Evolutionary conservation across 2,888 invertebrate genomes (phyloP).

Genomic region (Gymnocheta viridis): DNA sequence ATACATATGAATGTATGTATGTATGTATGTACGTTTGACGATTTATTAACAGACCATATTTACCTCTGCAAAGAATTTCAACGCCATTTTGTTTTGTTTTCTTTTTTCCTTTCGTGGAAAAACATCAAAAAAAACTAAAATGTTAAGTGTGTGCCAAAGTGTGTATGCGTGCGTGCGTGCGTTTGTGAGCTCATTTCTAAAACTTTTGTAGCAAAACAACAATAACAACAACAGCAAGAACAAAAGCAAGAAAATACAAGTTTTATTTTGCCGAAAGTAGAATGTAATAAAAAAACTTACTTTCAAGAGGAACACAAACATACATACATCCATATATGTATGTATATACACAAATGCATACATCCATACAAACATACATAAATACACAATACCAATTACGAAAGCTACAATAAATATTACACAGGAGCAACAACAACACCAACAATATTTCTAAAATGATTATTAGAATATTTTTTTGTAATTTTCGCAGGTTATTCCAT

Average conservation of each 20-base stretch:
- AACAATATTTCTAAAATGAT: not conserved
- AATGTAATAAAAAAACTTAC: not conserved
- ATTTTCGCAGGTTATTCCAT: not conserved
- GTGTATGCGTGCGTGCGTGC: not conserved
- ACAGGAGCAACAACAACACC: not conserved
- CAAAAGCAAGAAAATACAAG: conserved; percentile 14
- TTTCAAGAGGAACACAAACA: not conserved
- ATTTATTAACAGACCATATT: not conserved
- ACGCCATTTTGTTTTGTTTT: not conserved
- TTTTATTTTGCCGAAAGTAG: conserved; percentile 14
- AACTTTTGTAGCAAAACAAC: not conserved
- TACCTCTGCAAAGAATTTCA: not conserved
- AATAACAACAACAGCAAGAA: not conserved
- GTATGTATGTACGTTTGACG: not conserved
- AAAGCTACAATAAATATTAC: not conserved
- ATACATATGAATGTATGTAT: not conserved
- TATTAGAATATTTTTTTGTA: not conserved
- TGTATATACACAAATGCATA: no score
- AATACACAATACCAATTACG: not conserved
- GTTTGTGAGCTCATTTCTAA: not conserved
- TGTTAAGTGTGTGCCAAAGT: not conserved
- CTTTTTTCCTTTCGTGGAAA: not conserved
- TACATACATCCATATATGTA: no score
- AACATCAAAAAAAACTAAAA: conserved; percentile 7
- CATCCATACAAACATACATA: no score